Base-by-base conservation (phyloP, 2,888 invertebrate species). In the Pachliopta kotzebuea region DNA sequence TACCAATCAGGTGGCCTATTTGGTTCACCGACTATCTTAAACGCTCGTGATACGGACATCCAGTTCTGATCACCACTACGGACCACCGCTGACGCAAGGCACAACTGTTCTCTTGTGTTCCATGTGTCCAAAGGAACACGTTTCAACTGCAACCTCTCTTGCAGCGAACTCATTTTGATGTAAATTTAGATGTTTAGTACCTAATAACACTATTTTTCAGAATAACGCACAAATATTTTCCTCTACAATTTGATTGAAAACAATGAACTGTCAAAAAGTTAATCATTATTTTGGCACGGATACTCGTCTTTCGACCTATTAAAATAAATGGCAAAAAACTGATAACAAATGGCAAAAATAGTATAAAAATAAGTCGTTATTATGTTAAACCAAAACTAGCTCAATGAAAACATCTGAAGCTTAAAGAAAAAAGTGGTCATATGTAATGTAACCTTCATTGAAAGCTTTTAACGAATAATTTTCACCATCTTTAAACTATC, bases 11-110 rank as follows among this genome's bases (percentile, higher is more conserved):
- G 86, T 0, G 95, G 96, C 65, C 96, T 90, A 72, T 94, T 95
- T 55, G 95, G 91, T 72, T 97, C 96, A 18, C 94, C 94, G 71
- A 96, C 95, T 18, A 96, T 94, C 88, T 96, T 96, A 14, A 98
- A 84, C 0, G 96, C 94, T 50, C 97, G 90, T 57, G 96, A 96
- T 1, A 97, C 97, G 0, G 97, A 95, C 93, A 96, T 95, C 98
- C 98, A 97, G 84, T 98, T 97, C 81, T 97, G 97, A 81, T 98
- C 97, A 0, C 97, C 97, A 76, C 95, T 96, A 76, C 96, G 92
- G 52, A 95, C 89, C 14, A 98, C 96, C 1, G 97, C 96, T 0
- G 97, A 97, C 0, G 97, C 97, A 55, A 98, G 85, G 74, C 96
- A 96, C 70, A 98, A 82, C 80, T 96, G 96, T 74, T 98, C 98